Evolutionary conservation across 2,797 vertebrate species (phyloP).

Genomic region (Acrossocheilus fasciatus): DNA sequence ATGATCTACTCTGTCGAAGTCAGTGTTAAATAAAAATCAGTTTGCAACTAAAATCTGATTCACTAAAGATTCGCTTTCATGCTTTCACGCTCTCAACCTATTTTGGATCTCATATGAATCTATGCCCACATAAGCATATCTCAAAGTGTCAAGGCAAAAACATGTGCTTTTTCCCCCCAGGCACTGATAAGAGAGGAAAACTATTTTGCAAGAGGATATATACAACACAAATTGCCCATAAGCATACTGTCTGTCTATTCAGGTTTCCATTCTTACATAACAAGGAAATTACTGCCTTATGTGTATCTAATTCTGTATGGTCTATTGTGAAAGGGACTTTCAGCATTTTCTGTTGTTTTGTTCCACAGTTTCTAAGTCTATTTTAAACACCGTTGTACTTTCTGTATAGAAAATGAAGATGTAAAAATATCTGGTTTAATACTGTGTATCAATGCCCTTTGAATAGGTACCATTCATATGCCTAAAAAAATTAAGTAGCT

Average conservation of each 20-base stretch:
- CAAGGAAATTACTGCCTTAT: background rate
- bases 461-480: background rate
- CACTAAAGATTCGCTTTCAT: background rate
- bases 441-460: background rate
- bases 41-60: background rate
- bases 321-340: background rate
- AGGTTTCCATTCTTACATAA: constrained; percentile 63
- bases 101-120: background rate
- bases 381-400: background rate
- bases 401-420: background rate
- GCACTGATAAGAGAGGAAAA: constrained; percentile 40
- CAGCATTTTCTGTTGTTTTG: background rate
- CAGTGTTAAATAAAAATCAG: background rate
- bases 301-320: background rate
- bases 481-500: background rate
- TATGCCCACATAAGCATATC: constrained; percentile 29
- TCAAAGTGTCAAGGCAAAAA: background rate
- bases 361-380: background rate
- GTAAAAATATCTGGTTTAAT: background rate
- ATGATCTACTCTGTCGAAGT: background rate
- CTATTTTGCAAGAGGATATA: constrained; percentile 49
- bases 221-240: constrained; percentile 15
- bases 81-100: background rate
- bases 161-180: background rate
- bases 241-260: constrained; percentile 5